Evolutionary conservation across 1,140 invertebrate species (phyloP).

Genomic region (Globodera ellingtonae): DNA sequence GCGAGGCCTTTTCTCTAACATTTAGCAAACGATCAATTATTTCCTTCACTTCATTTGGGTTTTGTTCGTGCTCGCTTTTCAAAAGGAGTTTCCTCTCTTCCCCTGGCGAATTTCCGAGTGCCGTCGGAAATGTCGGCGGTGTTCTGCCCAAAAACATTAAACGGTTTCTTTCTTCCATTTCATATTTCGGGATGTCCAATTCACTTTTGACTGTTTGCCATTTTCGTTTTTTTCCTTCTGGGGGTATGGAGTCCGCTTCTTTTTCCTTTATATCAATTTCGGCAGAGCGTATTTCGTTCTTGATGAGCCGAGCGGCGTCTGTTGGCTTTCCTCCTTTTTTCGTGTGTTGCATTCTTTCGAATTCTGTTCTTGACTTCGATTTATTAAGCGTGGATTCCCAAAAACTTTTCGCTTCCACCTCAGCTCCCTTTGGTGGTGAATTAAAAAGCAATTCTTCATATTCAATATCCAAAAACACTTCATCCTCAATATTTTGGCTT

Average conservation of each 20-base stretch:
- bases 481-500: background rate
- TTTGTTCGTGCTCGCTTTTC: no score
- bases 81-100: no score
- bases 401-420: background rate
- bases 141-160: no score
- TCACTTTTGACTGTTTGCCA: no score
- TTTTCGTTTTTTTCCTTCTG: background rate
- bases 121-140: no score
- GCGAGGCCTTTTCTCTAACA: no score
- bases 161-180: no score
- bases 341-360: background rate
- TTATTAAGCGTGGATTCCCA: background rate
- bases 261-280: background rate
- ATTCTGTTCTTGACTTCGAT: background rate
- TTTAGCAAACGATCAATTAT: no score
- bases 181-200: no score
- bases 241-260: background rate
- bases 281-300: background rate
- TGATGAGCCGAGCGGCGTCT: background rate
- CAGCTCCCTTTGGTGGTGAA: background rate
- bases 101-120: no score
- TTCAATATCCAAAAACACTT: background rate
- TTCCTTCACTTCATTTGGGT: no score
- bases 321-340: background rate
- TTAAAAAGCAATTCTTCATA: background rate